Conservation (phyloP, 2,113 vertebrate species). For the Percina caprodes region DNA sequence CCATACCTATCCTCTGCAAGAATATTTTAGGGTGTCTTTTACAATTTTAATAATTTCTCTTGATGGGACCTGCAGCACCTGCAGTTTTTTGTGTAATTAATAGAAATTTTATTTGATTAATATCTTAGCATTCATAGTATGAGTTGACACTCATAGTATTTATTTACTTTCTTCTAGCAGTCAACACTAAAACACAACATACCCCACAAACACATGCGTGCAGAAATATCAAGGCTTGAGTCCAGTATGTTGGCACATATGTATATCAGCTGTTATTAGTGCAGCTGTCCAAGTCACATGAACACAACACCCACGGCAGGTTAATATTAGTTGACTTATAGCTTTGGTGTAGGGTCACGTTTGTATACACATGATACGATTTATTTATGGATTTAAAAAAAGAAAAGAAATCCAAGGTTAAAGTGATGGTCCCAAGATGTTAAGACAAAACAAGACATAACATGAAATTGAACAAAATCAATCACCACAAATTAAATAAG, state of each 20-base stretch:
- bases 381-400: not conserved
- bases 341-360: constrained; percentile 39
- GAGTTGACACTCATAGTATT: not conserved
- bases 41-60: not conserved
- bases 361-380: not conserved
- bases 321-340: constrained; percentile 34
- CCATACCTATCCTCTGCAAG: constrained; percentile 6
- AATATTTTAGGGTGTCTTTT: not conserved
- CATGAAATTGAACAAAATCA: not conserved
- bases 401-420: too few species aligned
- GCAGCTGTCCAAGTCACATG: constrained; percentile 74
- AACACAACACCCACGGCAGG: constrained; percentile 11
- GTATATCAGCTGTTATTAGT: constrained; percentile 52
- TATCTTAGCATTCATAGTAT: not conserved
- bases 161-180: not conserved
- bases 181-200: not conserved
- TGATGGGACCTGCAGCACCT: not conserved
- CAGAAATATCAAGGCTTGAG: constrained; percentile 10
- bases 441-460: not conserved
- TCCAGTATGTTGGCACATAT: not conserved
- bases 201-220: not conserved
- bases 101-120: not conserved
- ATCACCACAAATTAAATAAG: not conserved
- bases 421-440: too few species aligned
- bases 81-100: not conserved